A percentile compares a stretch with the other conserved stretches of the same genome.
These are phyloP conservation scores for Caenorhabditis tropicalis DNA, from an alignment of 1,140 invertebrate species.

Conservation along the genomic window DNA sequence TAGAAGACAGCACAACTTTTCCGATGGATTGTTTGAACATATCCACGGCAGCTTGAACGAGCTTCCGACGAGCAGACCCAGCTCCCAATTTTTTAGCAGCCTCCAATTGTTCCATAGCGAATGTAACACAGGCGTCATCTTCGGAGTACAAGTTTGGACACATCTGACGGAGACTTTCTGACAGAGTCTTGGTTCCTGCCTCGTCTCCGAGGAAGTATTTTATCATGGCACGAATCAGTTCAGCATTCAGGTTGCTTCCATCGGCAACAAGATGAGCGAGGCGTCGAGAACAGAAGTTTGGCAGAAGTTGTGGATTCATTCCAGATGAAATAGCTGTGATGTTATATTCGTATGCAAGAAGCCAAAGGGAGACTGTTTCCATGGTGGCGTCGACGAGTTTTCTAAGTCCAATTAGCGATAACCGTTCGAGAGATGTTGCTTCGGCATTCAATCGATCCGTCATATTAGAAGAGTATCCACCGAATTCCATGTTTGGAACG, in stretches of 20 bases:
- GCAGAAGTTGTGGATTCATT: constrained; percentile 48
- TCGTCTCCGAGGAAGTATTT: constrained; percentile 87
- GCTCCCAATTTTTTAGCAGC: background rate
- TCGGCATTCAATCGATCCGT: constrained; percentile 16
- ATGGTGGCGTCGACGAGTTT: constrained; percentile 79
- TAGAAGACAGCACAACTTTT: constrained; percentile 29
- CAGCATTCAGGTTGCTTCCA: background rate
- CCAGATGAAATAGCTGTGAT: constrained; percentile 80
- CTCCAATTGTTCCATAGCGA: constrained; percentile 47
- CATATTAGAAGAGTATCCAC: background rate
- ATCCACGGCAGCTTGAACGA: constrained; percentile 32
- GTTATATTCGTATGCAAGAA: constrained; percentile 88
- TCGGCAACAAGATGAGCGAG: constrained; percentile 28
- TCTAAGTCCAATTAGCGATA: constrained; percentile 82
- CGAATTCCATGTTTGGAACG: constrained; percentile 26
- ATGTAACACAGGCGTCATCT: constrained; percentile 87
- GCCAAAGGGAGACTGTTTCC: constrained; percentile 92
- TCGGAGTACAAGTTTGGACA: constrained; percentile 90
- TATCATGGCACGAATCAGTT: constrained; percentile 42
- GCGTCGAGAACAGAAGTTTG: background rate
- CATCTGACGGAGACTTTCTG: constrained; percentile 83
- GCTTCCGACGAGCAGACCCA: background rate
- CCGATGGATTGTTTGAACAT: constrained; percentile 47
- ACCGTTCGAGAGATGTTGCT: constrained; percentile 74
- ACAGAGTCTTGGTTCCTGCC: constrained; percentile 89